Percentiles rank a stretch among this genome's conserved stretches.
Evolutionary conservation across 2,113 vertebrate species (phyloP).

Genomic region (Dasyurus viverrinus): DNA sequence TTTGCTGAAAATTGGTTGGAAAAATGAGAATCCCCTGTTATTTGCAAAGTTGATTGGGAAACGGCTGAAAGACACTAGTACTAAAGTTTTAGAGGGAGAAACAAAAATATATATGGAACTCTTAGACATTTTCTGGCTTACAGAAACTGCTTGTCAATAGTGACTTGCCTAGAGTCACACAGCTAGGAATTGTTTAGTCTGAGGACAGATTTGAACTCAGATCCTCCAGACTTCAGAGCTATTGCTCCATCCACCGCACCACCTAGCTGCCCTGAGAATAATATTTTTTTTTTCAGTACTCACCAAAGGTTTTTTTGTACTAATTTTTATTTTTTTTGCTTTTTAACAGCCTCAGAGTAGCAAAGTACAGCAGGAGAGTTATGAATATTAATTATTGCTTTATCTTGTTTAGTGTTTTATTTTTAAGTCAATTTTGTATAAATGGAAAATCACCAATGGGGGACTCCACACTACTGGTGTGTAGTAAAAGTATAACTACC

Average conservation of each 20-base stretch:
- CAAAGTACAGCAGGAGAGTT: not conserved
- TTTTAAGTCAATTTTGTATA: not conserved
- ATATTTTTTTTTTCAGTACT: not conserved
- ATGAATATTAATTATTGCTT: not conserved
- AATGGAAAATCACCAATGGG: not conserved
- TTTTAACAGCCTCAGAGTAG: not conserved
- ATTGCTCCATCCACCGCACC: too few species aligned
- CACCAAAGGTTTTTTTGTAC: not conserved
- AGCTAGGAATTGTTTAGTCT: too few species aligned
- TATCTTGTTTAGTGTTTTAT: not conserved
- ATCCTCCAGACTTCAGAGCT: too few species aligned
- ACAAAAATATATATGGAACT: not conserved
- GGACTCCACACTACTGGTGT: not conserved
- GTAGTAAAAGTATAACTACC: not conserved
- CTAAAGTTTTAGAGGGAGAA: not conserved
- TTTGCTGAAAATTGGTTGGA: not conserved
- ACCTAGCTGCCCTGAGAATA: not conserved
- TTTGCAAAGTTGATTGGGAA: not conserved
- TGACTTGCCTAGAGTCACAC: too few species aligned
- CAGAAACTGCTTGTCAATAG: not conserved
- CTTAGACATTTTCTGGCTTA: not conserved
- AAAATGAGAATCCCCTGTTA: not conserved
- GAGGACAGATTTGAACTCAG: too few species aligned
- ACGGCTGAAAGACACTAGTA: not conserved
- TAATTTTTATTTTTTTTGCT: not conserved